Conservation (phyloP, 2,888 invertebrate genomes). For the Digitonthophagus gazella region DNA sequence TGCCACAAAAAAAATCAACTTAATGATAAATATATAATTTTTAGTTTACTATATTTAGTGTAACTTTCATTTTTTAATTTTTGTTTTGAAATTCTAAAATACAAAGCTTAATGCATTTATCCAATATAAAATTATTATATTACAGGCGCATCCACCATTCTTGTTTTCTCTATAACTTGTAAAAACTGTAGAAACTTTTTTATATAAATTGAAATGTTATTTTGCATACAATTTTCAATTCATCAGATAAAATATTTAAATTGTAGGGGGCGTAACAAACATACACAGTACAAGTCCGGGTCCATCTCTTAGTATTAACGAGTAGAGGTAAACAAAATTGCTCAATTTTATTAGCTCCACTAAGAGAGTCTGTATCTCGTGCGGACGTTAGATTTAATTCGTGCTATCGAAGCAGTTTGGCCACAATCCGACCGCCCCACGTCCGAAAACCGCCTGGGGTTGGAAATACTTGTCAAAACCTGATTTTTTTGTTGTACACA, state of each 20-base stretch:
- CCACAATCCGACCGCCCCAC: background rate
- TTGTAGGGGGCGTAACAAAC: background rate
- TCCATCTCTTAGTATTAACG: background rate
- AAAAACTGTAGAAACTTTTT: too few species aligned
- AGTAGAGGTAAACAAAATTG: background rate
- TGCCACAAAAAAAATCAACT: too few species aligned
- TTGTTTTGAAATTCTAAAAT: too few species aligned
- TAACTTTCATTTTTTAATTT: too few species aligned
- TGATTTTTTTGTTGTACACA: background rate
- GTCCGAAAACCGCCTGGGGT: background rate
- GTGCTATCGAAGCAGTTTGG: background rate
- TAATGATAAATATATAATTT: too few species aligned
- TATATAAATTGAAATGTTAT: too few species aligned
- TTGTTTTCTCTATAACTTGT: too few species aligned
- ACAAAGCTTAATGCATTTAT: too few species aligned
- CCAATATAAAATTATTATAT: too few species aligned
- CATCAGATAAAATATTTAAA: background rate
- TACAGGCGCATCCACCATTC: too few species aligned
- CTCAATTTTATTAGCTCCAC: background rate
- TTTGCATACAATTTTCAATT: background rate
- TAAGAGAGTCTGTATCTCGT: background rate
- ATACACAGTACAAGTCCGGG: background rate
- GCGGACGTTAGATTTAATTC: background rate
- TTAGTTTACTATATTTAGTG: too few species aligned
- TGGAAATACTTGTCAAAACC: background rate